A percentile compares a stretch with the other conserved stretches of the same genome.
These are phyloP conservation scores for Nibea coibor DNA, from an alignment of 2,113 vertebrate genomes.

Conservation along the genomic window DNA sequence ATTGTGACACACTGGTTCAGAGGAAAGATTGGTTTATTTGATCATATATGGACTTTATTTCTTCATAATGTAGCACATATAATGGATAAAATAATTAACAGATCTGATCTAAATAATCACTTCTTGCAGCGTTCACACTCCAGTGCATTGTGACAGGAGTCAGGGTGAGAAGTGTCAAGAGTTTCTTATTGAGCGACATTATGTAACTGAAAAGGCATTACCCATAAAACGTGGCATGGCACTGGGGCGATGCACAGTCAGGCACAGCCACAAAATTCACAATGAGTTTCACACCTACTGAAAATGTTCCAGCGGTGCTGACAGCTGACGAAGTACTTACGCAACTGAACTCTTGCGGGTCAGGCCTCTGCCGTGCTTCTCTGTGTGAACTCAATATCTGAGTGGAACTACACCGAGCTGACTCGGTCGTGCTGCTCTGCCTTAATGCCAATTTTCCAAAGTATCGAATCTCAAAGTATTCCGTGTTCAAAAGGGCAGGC, in stretches of 20 bases:
- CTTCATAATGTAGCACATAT: too few species aligned
- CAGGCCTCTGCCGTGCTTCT: conserved; percentile 42
- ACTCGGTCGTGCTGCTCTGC: conserved; percentile 37
- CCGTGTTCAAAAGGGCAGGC: conserved; percentile 35
- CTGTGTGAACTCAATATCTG: conserved; percentile 36
- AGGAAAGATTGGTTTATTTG: too few species aligned
- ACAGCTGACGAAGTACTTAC: conserved; percentile 58
- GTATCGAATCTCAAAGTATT: conserved; percentile 49
- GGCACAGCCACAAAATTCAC: conserved; percentile 24
- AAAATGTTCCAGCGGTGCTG: conserved; percentile 64
- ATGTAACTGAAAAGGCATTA: conserved; percentile 41
- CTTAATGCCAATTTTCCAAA: conserved; percentile 58
- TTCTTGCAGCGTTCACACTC: neutral
- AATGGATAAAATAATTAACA: neutral
- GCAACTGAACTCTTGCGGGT: conserved; percentile 55
- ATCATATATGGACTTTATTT: too few species aligned
- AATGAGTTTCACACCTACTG: conserved; percentile 56
- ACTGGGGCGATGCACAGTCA: conserved; percentile 17
- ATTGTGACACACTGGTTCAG: too few species aligned
- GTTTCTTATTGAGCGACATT: conserved; percentile 31
- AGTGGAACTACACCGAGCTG: conserved; percentile 21
- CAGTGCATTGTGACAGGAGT: neutral
- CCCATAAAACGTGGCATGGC: conserved; percentile 18
- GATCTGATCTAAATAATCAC: neutral
- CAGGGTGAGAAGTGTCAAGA: neutral